phyloP scores from a whole-genome alignment of 2,888 invertebrate genomes.

The Carcina quercana region DNA sequence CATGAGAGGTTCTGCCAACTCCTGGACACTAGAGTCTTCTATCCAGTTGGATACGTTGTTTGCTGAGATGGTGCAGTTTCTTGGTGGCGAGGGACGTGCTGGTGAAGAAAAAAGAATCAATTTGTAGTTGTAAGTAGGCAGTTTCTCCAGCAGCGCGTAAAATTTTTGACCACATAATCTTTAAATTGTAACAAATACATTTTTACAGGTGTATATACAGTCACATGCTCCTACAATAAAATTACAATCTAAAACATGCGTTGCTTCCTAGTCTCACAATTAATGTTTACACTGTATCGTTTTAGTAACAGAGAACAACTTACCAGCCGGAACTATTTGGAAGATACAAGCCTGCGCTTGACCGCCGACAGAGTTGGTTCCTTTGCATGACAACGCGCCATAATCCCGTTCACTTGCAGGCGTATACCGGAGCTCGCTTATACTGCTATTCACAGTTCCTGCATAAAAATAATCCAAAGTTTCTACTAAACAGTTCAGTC shows the following conservation, averaged over 20 bases:
- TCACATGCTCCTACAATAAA: too few species aligned
- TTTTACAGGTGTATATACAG: too few species aligned
- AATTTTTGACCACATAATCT: too few species aligned
- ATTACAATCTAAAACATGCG: too few species aligned
- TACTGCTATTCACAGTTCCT: slow-evolving; percentile 73
- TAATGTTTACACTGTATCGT: too few species aligned
- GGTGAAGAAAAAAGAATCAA: too few species aligned
- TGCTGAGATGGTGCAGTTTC: slow-evolving; percentile 88
- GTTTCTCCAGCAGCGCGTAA: too few species aligned
- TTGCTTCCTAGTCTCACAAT: too few species aligned
- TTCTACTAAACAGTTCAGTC: too few species aligned
- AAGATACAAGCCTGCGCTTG: slow-evolving; percentile 91
- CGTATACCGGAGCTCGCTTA: slow-evolving; percentile 89
- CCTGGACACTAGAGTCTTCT: slow-evolving; percentile 47
- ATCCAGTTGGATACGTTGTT: slow-evolving; percentile 71
- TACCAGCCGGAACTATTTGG: slow-evolving; percentile 91
- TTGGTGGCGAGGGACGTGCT: slow-evolving; percentile 87
- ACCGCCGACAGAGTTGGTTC: slow-evolving; percentile 86
- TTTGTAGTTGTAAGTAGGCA: too few species aligned
- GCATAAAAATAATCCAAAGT: too few species aligned
- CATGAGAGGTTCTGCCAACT: slow-evolving; percentile 70
- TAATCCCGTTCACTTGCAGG: slow-evolving; percentile 91
- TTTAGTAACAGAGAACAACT: slow-evolving; percentile 25
- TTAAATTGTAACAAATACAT: too few species aligned
- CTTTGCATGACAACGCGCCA: slow-evolving; percentile 90